phyloP scores from a whole-genome alignment of 2,113 vertebrate genomes.

The Sula dactylatra region DNA sequence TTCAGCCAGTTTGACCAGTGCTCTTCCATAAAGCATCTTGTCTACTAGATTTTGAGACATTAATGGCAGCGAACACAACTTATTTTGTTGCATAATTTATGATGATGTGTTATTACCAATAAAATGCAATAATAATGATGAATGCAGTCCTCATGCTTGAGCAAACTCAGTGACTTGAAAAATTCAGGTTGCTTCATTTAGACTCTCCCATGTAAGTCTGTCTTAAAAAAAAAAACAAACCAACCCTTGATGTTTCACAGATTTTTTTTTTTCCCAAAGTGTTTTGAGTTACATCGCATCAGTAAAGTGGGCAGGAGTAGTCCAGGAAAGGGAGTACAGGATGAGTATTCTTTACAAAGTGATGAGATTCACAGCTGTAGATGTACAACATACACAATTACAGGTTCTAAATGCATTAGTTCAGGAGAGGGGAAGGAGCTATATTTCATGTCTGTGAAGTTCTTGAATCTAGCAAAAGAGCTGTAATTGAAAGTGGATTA shows the following conservation, averaged over 20 bases:
- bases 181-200: not conserved
- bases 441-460: not conserved
- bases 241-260: not conserved
- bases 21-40: too few relatives aligned
- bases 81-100: too few relatives aligned
- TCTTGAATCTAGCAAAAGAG: not conserved
- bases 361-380: not conserved
- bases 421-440: not conserved
- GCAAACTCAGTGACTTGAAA: not conserved
- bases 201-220: not conserved
- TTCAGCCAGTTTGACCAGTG: too few relatives aligned
- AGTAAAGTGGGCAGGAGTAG: not conserved
- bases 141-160: too few relatives aligned
- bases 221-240: not conserved
- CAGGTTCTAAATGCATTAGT: not conserved
- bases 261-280: not conserved
- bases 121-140: too few relatives aligned
- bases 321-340: not conserved
- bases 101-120: too few relatives aligned
- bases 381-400: not conserved
- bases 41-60: too few relatives aligned
- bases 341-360: not conserved
- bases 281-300: not conserved
- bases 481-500: not conserved
- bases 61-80: too few relatives aligned